phyloP scores from a whole-genome alignment of 2,113 vertebrate species.

The Myiozetetes cayanensis region DNA sequence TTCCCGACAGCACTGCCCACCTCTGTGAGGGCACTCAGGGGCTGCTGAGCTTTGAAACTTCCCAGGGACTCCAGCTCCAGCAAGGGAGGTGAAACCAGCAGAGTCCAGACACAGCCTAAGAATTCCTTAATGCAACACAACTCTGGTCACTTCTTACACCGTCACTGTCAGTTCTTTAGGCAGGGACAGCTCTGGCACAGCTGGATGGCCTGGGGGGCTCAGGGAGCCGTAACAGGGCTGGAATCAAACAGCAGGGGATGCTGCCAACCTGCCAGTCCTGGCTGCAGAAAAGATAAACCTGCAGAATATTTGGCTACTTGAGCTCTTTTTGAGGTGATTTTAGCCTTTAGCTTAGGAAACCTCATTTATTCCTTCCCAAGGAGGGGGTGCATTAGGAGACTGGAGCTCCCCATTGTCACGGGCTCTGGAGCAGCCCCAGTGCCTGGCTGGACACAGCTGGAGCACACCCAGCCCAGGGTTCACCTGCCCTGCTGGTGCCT shows the following conservation, averaged over 20 bases:
- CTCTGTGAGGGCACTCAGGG: not conserved
- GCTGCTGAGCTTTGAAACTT: not conserved
- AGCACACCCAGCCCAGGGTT: not conserved
- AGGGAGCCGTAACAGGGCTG: not conserved
- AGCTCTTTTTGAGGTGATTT: not conserved
- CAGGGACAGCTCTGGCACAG: not conserved
- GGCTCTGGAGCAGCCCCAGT: not conserved
- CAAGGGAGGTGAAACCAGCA: not conserved
- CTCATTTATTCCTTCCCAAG: not conserved
- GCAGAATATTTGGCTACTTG: too few relatives aligned
- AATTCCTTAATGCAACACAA: not conserved
- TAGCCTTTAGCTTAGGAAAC: not conserved
- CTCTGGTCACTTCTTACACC: not conserved
- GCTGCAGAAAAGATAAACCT: not conserved
- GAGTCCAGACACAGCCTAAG: not conserved
- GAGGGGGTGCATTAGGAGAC: not conserved
- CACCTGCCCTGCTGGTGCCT: not conserved
- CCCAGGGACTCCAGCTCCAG: not conserved
- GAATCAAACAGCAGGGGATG: fast-evolving
- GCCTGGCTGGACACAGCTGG: not conserved
- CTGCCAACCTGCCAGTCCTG: not conserved
- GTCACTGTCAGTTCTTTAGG: fast-evolving
- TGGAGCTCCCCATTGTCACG: not conserved
- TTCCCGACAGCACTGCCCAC: fast-evolving
- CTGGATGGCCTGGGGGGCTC: not conserved